Evolutionary conservation across 2,113 vertebrate species (phyloP).

Genomic region (Bos indicus): DNA sequence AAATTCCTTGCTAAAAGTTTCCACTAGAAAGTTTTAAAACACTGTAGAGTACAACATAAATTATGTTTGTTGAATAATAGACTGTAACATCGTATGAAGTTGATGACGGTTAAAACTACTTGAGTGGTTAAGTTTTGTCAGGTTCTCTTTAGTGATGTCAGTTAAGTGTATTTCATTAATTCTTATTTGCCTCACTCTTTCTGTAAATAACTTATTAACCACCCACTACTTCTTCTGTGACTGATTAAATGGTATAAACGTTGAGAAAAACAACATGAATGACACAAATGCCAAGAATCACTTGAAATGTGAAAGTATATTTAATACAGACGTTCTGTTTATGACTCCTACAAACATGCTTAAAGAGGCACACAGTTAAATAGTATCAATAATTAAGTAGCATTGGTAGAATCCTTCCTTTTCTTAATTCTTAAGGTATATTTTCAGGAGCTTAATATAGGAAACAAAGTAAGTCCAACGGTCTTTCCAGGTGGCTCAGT

Average conservation of each 20-base stretch:
- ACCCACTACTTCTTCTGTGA: slow-evolving; percentile 52
- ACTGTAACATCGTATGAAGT: not conserved
- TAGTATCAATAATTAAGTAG: slow-evolving; percentile 37
- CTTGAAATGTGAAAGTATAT: slow-evolving; percentile 61
- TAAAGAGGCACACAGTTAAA: not conserved
- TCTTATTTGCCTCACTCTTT: slow-evolving; percentile 57
- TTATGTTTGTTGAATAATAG: slow-evolving; percentile 37
- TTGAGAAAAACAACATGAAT: slow-evolving; percentile 58
- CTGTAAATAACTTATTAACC: slow-evolving; percentile 69
- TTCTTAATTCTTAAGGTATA: not conserved
- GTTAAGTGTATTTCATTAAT: slow-evolving; percentile 43
- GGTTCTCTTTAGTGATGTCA: slow-evolving; percentile 50
- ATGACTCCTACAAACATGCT: not conserved
- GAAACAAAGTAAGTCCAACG: not conserved
- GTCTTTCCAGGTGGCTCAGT: not conserved
- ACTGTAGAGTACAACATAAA: not conserved
- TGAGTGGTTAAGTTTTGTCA: slow-evolving; percentile 54
- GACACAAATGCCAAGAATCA: slow-evolving; percentile 58
- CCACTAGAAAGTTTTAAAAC: slow-evolving; percentile 29
- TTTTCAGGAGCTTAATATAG: not conserved
- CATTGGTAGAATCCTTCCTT: not conserved
- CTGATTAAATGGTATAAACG: slow-evolving; percentile 51
- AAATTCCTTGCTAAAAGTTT: slow-evolving; percentile 9
- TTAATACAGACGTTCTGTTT: slow-evolving; percentile 40
- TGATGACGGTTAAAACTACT: slow-evolving; percentile 15